phyloP scores from a whole-genome alignment of 2,113 vertebrate genomes.

The Varanus komodoensis region DNA sequence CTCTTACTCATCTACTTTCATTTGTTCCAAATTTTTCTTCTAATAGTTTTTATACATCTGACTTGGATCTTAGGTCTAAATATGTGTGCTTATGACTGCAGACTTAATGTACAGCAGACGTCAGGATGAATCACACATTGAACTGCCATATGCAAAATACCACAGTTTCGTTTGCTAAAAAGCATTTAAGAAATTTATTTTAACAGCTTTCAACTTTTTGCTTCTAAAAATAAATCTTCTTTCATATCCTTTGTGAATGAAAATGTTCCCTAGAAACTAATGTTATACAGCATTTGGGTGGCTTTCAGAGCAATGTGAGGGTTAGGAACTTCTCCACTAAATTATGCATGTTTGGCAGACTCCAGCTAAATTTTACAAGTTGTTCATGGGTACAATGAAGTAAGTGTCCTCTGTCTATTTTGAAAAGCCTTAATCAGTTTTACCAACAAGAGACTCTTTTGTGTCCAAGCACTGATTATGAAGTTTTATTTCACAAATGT shows the following conservation, averaged over 20 bases:
- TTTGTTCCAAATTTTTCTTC: not conserved
- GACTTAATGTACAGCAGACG: constrained; percentile 28
- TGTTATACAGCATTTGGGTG: not conserved
- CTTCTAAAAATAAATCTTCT: constrained; percentile 24
- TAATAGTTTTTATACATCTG: constrained; percentile 3
- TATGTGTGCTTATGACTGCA: not conserved
- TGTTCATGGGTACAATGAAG: not conserved
- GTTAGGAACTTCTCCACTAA: not conserved
- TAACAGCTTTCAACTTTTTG: not conserved
- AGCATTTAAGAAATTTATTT: constrained; percentile 3
- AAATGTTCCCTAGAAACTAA: constrained; percentile 18
- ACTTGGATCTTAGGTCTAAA: not conserved
- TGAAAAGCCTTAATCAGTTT: not conserved
- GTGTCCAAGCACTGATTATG: not conserved
- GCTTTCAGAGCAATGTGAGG: not conserved
- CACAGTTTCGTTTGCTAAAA: constrained; percentile 20
- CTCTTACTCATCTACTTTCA: not conserved
- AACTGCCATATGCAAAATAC: constrained; percentile 6
- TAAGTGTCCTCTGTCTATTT: not conserved
- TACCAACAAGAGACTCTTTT: not conserved
- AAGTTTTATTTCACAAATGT: not conserved
- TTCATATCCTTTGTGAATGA: not conserved
- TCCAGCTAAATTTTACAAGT: constrained; percentile 3
- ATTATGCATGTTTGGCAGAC: not conserved
- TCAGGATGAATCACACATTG: constrained; percentile 17